Base-by-base conservation (phyloP, 2,113 vertebrate species). In the Sander vitreus region DNA sequence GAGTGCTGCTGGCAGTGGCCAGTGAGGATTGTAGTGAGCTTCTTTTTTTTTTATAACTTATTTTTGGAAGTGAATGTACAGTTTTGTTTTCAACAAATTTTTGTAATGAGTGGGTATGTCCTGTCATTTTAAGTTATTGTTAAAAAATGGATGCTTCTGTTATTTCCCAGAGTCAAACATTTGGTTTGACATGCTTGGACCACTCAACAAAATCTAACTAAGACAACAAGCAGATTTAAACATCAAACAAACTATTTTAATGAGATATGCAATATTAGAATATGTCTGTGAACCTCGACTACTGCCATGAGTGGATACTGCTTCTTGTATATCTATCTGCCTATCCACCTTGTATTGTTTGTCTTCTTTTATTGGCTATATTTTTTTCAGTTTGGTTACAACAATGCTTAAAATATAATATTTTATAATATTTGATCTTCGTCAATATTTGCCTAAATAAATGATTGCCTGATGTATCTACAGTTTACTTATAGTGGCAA, bases 61-160 rank as follows among this genome's bases (percentile, higher is more conserved):
- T 47, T 90, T 91, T 91, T 93, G 84, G 82, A 89, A 91, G 91
- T 87, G 18, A 79, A 53, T 76, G 65, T 83, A 75, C 71, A 84
- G 51, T 57, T 92, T 80, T 25, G 18, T 77, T 75, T 73, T 63
- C 7, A 66, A 6, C 2, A 2, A 59, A 10, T 58, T 72, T 90
- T 90, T 89, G 15, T 73, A 85, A 58, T 3, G 16, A 58, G 15
- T 66, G 0, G 67, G 23, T 11, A 12, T 76, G 4, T 65, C 18
- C 36, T 45, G 62, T 66, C 19, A 23, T 48, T 36, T 59, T 14
- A 19, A 77, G 43, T 50, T 33, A 16, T 23, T 14, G 59, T 69
- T 54, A 18, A 12, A 81, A 50, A 50, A 33, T 4, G 1, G 54
- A 59, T 51, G 8, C 6, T 74, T 3, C n/a, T n/a, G n/a, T n/a